Evolutionary conservation across 2,113 vertebrate genomes (phyloP), one percentile per base, ranked within the genome.

Genomic region (Lates calcarifer): DNA sequence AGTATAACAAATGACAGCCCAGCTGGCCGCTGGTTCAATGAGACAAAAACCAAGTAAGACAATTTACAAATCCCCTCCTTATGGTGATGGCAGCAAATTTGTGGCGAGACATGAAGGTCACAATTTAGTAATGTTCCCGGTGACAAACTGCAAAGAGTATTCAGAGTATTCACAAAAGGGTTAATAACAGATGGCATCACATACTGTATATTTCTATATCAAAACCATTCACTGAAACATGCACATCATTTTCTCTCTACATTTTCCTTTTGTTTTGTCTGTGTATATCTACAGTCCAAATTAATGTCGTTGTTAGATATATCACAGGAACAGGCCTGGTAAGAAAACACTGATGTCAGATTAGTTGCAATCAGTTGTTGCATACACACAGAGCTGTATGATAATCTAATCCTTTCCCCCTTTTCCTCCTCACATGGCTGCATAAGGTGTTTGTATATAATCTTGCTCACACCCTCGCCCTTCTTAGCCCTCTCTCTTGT

Each of bases 401-500:
- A 47, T 13, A 26, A 61, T 55, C 35, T 31, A 55, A 61, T 49
- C 13, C 31, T 33, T 31, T 17, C 3, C 17, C 22, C 3, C 63
- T 33, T 65, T 62, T 22, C 28, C 29, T 41, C 51, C 64, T 78
- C 11, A n/a, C 62, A 29, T 35, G 60, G 45, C 26, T 37, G 63
- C 22, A 47, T 5, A 58, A 24, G 26, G 28, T 61, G 43, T 71
- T 56, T 14, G 47, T 26, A 2, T 24, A 5, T 35, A n/a, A 33
- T 51, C 26, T 51, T 29, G 29, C 37, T 57, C 68, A 28, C 57
- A 31, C 4, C 43, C 51, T 67, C 31, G 47, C 61, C 4, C 47
- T 62, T 35, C 22, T 55, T 45, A 26, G 5, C 41, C 26, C 49
- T 74, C n/a, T 79, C 14, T 81, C 76, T 77, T 51, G 24, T 64